phyloP scores from a whole-genome alignment of 1,140 invertebrate species.

The Rhagoletis pomonella region DNA sequence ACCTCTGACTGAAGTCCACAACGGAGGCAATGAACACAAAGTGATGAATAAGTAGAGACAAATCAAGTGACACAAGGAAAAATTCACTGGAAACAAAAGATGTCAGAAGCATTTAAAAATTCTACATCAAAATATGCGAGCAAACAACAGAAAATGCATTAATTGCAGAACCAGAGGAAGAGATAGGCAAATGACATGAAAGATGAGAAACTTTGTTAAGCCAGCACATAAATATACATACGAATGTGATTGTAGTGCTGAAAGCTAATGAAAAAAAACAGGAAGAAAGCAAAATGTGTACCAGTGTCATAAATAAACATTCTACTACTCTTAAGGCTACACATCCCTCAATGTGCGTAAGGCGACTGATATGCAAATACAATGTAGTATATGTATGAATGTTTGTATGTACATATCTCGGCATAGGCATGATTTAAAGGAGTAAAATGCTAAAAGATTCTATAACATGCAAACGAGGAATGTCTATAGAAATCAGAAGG shows the following conservation, averaged over 20 bases:
- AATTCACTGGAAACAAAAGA: background rate
- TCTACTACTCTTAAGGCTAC: background rate
- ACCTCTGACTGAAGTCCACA: too few species aligned
- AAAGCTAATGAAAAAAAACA: background rate
- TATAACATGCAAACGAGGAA: background rate
- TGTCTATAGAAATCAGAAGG: slow-evolving; percentile 6
- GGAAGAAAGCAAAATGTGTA: slow-evolving; percentile 3
- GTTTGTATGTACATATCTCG: background rate
- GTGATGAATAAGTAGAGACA: background rate
- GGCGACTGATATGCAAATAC: background rate
- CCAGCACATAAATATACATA: background rate
- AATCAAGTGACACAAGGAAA: slow-evolving; percentile 4
- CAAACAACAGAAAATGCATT: slow-evolving; percentile 37
- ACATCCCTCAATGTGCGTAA: background rate
- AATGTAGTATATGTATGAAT: background rate
- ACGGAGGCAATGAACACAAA: too few species aligned
- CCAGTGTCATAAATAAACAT: background rate
- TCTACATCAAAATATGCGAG: slow-evolving; percentile 6
- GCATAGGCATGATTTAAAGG: too few species aligned
- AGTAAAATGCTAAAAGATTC: background rate
- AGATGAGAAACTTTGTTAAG: background rate
- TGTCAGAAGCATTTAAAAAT: slow-evolving; percentile 36
- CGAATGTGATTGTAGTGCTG: background rate
- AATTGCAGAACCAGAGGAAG: background rate
- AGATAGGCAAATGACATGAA: background rate